phyloP scores from a whole-genome alignment of 2,797 vertebrate species.

The Trichosurus vulpecula region DNA sequence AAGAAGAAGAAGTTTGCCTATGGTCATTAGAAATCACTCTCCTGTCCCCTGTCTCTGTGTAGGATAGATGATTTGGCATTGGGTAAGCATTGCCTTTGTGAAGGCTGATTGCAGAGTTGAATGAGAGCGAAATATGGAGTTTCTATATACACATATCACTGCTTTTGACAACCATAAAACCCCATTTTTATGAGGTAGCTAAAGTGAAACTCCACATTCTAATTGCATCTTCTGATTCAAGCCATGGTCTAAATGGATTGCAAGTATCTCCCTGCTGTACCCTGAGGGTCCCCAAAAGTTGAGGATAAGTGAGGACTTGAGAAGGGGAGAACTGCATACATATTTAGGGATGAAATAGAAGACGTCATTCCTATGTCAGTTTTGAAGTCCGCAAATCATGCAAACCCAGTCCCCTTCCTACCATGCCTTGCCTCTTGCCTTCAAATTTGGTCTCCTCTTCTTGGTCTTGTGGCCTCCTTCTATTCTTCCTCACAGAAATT shows the following conservation, averaged over 20 bases:
- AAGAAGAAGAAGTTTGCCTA: neutral
- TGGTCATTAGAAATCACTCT: neutral
- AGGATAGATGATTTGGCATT: neutral
- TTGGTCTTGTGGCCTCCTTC: neutral
- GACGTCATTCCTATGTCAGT: neutral
- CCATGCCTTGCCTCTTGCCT: neutral
- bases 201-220: neutral
- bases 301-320: neutral
- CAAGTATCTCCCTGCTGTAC: neutral
- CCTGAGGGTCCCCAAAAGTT: neutral
- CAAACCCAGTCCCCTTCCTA: neutral
- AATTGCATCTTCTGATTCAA: neutral
- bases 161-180: neutral
- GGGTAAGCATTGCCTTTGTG: fast-evolving
- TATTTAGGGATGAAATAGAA: neutral
- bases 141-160: neutral
- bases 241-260: neutral
- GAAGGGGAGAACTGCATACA: neutral
- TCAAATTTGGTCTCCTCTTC: neutral
- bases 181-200: neutral
- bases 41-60: neutral
- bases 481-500: neutral
- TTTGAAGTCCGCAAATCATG: neutral
- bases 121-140: neutral
- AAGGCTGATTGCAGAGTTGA: neutral